These are phyloP conservation scores for Microtus montanus DNA, from an alignment of 2,113 vertebrate genomes.

Conservation along the genomic window DNA sequence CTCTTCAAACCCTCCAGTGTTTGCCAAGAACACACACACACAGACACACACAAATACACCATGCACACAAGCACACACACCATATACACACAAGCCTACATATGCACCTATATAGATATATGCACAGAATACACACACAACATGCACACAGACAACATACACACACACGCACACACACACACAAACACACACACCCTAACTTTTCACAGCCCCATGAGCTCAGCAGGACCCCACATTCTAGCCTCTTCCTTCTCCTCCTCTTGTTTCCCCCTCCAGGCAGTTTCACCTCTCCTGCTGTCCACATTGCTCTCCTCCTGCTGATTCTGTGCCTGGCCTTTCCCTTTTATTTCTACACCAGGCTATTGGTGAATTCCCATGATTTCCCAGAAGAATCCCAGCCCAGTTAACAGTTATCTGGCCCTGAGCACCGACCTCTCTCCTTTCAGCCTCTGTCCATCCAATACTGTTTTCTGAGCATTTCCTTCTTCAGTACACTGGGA, in stretches of 20 bases:
- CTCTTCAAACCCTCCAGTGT: not conserved
- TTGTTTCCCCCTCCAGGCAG: rapidly evolving
- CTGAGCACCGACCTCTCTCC: not conserved
- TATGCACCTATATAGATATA: not conserved
- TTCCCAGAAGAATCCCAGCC: not conserved
- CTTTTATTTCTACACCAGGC: not conserved
- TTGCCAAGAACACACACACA: not conserved
- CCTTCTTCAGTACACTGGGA: not conserved
- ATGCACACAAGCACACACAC: not conserved
- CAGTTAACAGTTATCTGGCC: too few relatives aligned
- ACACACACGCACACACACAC: too few relatives aligned
- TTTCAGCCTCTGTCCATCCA: not conserved
- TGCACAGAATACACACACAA: not conserved
- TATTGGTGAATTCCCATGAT: not conserved
- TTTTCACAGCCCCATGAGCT: not conserved
- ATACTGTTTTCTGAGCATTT: not conserved
- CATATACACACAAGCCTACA: not conserved
- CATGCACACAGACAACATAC: not conserved
- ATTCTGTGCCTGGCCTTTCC: not conserved
- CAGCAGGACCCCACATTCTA: too few relatives aligned
- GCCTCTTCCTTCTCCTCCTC: not conserved
- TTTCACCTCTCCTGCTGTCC: not conserved
- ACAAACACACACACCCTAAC: not conserved
- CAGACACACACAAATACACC: too few relatives aligned
- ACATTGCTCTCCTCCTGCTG: not conserved